These are phyloP conservation scores for Coranthus polyacanthus DNA, from an alignment of 2,797 vertebrate genomes.

Conservation along the genomic window DNA sequence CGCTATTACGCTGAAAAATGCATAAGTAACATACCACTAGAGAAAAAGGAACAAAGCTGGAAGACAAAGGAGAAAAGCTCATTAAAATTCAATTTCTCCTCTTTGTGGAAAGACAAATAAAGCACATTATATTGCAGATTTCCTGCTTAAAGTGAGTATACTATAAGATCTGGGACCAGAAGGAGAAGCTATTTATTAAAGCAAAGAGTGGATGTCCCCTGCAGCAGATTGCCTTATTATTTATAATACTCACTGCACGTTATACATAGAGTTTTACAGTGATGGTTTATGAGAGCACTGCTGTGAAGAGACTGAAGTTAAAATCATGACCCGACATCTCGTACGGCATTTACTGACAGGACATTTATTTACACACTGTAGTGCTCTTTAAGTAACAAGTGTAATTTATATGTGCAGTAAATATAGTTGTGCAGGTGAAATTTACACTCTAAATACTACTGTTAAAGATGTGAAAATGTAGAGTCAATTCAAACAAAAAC, in stretches of 20 bases:
- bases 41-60: slow-evolving; percentile 28
- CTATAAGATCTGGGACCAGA: slow-evolving; percentile 53
- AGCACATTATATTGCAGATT: slow-evolving; percentile 46
- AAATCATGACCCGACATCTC: slow-evolving; percentile 46
- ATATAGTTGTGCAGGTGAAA: neutral
- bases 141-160: slow-evolving; percentile 43
- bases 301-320: slow-evolving; percentile 49
- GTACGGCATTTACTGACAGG: slow-evolving; percentile 25
- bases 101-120: slow-evolving; percentile 27
- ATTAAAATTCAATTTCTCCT: slow-evolving; percentile 24
- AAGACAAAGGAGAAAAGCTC: slow-evolving; percentile 13
- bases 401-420: slow-evolving; percentile 11
- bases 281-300: slow-evolving; percentile 51
- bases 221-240: slow-evolving; percentile 81
- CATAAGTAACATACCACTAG: slow-evolving; percentile 11
- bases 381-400: slow-evolving; percentile 11
- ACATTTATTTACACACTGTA: slow-evolving; percentile 36
- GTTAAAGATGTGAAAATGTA: too few species aligned
- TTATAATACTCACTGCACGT: slow-evolving; percentile 74
- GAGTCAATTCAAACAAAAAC: too few species aligned
- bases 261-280: slow-evolving; percentile 77
- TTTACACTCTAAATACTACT: slow-evolving; percentile 1
- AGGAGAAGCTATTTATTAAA: slow-evolving; percentile 77
- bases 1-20: slow-evolving; percentile 10
- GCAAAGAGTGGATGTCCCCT: slow-evolving; percentile 70